Conservation (phyloP, 2,113 vertebrate species). For the Notarius lentiginosus region DNA sequence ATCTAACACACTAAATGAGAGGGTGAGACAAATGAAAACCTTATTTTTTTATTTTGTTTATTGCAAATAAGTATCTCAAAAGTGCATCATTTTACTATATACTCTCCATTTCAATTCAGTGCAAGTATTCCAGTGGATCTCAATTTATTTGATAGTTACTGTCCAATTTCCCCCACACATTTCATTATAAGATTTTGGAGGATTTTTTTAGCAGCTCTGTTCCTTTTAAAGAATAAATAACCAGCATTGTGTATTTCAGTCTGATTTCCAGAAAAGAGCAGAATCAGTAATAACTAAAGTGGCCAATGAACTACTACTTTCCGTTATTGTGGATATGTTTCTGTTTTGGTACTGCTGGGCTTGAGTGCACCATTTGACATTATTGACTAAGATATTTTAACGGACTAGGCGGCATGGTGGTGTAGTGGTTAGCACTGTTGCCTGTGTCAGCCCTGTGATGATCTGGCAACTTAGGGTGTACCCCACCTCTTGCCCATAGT, state of each 20-base stretch:
- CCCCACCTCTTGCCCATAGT: too few relatives aligned
- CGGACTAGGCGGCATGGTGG: too few relatives aligned
- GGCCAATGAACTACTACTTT: not conserved
- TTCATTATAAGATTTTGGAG: too few relatives aligned
- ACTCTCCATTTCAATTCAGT: not conserved
- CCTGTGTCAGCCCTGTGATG: too few relatives aligned
- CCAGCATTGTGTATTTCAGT: not conserved
- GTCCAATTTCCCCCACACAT: too few relatives aligned
- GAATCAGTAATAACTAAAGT: not conserved
- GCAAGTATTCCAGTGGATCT: not conserved
- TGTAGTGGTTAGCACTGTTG: too few relatives aligned
- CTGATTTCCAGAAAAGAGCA: not conserved
- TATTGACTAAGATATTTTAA: not conserved
- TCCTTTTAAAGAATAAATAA: not conserved
- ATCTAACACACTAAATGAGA: not conserved
- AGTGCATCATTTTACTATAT: too few relatives aligned
- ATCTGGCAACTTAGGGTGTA: too few relatives aligned
- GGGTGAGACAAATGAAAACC: not conserved
- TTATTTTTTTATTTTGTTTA: too few relatives aligned
- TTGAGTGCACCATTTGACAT: not conserved
- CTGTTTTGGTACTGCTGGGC: not conserved
- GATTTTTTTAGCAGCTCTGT: not conserved
- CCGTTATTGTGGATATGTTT: not conserved
- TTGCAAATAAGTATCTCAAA: too few relatives aligned
- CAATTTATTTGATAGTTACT: not conserved